phyloP scores from a whole-genome alignment of 2,888 invertebrate genomes.

The Aplocera efformata region DNA sequence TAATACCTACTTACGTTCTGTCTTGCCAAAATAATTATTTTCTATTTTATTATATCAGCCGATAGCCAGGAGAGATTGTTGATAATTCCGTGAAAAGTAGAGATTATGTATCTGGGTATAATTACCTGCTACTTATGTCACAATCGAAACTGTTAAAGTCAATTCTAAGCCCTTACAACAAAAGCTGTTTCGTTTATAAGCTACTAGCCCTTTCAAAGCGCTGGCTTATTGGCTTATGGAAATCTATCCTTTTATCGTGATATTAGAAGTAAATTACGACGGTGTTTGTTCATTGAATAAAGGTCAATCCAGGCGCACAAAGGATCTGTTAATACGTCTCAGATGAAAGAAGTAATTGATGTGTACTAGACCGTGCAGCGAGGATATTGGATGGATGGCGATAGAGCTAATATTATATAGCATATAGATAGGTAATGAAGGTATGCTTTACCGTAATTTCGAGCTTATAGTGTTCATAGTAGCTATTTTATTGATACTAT shows the following conservation, averaged over 20 bases:
- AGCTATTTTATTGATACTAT: not conserved
- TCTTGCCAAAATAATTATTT: no score
- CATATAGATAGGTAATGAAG: conserved; percentile 1
- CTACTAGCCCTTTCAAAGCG: not conserved
- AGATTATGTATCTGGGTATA: no score
- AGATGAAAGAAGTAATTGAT: conserved; percentile 48
- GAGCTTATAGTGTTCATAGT: conserved; percentile 12
- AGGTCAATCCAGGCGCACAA: conserved; percentile 23
- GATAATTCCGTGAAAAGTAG: no score
- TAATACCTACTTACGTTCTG: no score
- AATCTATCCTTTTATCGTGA: conserved; percentile 11
- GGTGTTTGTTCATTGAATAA: conserved; percentile 14
- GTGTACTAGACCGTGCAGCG: conserved; percentile 33
- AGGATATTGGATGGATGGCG: conserved; percentile 25
- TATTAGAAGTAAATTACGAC: conserved; percentile 7
- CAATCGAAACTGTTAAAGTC: no score
- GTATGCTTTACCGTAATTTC: conserved; percentile 1
- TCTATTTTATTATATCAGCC: no score
- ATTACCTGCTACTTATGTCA: no score
- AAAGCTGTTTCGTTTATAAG: conserved; percentile 1
- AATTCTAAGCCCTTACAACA: no score
- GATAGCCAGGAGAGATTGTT: no score
- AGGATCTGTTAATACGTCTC: conserved; percentile 35
- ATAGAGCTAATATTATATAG: conserved; percentile 7
- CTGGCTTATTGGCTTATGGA: conserved; percentile 11